These are phyloP conservation scores for Rhagologus leucostigma DNA, from an alignment of 2,113 vertebrate genomes.

Conservation along the genomic window DNA sequence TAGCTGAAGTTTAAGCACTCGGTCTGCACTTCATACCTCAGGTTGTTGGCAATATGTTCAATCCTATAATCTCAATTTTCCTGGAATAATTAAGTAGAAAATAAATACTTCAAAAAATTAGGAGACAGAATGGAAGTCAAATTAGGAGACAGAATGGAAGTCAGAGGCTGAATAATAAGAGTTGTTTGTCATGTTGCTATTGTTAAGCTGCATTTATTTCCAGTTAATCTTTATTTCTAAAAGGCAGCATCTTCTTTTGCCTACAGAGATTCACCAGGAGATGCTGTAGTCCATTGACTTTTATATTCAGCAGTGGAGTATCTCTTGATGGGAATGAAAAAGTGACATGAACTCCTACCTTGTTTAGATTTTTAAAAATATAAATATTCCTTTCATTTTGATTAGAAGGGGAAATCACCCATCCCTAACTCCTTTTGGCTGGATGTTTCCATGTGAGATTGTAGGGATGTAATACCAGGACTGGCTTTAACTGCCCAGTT, in stretches of 20 bases:
- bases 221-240: background rate
- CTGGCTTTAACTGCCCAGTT: background rate
- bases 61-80: slow-evolving; percentile 32
- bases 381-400: background rate
- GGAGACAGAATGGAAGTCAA: background rate
- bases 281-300: background rate
- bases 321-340: background rate
- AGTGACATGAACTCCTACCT: background rate
- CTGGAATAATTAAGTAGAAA: slow-evolving; percentile 19
- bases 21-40: slow-evolving; percentile 1
- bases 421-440: background rate
- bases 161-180: background rate
- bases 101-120: background rate
- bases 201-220: background rate
- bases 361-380: background rate
- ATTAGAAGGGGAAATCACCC: background rate
- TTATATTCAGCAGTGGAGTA: background rate
- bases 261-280: background rate
- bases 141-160: background rate
- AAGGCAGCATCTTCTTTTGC: background rate
- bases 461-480: background rate
- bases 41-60: slow-evolving; percentile 24
- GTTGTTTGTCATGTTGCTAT: background rate
- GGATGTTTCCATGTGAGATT: background rate
- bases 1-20: slow-evolving; percentile 1